phyloP scores from a whole-genome alignment of 2,888 invertebrate genomes.

The Atherix ibis region DNA sequence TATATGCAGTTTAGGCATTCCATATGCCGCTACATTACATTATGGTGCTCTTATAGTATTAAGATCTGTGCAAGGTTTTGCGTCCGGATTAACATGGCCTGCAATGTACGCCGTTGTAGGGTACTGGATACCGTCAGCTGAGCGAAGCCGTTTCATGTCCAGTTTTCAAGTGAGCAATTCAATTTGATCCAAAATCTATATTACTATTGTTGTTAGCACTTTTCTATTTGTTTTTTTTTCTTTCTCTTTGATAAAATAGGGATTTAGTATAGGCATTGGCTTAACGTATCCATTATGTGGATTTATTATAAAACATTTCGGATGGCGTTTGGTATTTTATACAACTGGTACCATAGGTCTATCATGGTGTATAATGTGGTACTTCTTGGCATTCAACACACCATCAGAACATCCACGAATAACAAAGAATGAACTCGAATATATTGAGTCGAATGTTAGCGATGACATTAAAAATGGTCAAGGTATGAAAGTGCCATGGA shows the following conservation, averaged over 20 bases:
- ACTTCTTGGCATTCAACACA: slow-evolving; percentile 48
- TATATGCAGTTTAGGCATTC: slow-evolving; percentile 48
- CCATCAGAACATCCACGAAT: slow-evolving; percentile 53
- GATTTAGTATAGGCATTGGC: slow-evolving; percentile 59
- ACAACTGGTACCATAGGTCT: slow-evolving; percentile 49
- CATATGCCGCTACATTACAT: slow-evolving; percentile 44
- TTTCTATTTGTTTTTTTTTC: slow-evolving; percentile 2
- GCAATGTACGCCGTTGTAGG: slow-evolving; percentile 61
- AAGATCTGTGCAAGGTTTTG: slow-evolving; percentile 50
- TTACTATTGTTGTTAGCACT: neutral
- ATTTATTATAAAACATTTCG: slow-evolving; percentile 48
- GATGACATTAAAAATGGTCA: slow-evolving; percentile 35
- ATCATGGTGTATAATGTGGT: slow-evolving; percentile 52
- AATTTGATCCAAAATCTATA: neutral
- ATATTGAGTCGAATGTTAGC: slow-evolving; percentile 46
- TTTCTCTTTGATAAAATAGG: slow-evolving; percentile 23
- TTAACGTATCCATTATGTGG: slow-evolving; percentile 54
- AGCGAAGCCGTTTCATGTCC: slow-evolving; percentile 57
- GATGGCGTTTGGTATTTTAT: slow-evolving; percentile 54
- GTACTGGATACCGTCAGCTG: slow-evolving; percentile 54
- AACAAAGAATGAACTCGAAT: slow-evolving; percentile 43
- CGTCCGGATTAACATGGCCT: slow-evolving; percentile 58
- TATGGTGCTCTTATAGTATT: slow-evolving; percentile 43
- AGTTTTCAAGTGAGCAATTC: slow-evolving; percentile 43
- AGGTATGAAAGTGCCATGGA: slow-evolving; percentile 44